Evolutionary conservation across 2,113 vertebrate species (phyloP).

Genomic region (Pollachius pollachius): DNA sequence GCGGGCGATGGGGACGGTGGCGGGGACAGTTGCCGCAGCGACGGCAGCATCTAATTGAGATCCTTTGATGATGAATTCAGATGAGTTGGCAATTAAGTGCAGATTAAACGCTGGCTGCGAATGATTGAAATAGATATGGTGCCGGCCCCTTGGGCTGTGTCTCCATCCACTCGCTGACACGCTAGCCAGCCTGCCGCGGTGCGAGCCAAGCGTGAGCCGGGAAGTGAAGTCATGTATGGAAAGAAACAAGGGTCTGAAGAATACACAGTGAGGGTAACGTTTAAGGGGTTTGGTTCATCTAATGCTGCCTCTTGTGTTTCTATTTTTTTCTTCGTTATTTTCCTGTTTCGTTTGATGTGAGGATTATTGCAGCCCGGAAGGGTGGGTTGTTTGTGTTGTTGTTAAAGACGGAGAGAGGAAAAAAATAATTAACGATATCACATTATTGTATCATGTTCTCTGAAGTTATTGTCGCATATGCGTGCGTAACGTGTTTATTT

Average conservation of each 20-base stretch:
- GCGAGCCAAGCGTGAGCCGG: too few relatives aligned
- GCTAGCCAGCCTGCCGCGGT: too few relatives aligned
- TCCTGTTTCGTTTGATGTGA: too few relatives aligned
- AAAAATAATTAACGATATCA: conserved; percentile 48
- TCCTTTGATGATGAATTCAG: conserved; percentile 98
- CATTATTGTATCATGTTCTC: conserved; percentile 43
- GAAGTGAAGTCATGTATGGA: too few relatives aligned
- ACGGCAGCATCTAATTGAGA: conserved; percentile 94
- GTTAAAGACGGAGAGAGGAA: conserved; percentile 16
- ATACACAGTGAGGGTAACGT: too few relatives aligned
- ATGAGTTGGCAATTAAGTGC: conserved; percentile 97
- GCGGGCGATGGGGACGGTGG: not conserved
- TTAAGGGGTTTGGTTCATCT: too few relatives aligned
- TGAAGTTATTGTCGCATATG: conserved; percentile 32
- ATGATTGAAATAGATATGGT: conserved; percentile 87
- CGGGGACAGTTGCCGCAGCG: conserved; percentile 50
- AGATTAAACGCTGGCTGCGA: conserved; percentile 91
- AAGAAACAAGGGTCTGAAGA: too few relatives aligned
- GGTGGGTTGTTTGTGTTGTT: conserved; percentile 39
- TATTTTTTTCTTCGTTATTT: too few relatives aligned
- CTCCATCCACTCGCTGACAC: too few relatives aligned
- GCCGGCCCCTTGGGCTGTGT: conserved; percentile 30
- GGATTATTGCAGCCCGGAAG: too few relatives aligned
- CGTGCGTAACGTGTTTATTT: conserved; percentile 14
- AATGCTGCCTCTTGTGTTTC: too few relatives aligned